phyloP scores from a whole-genome alignment of 2,797 vertebrate genomes.

The Vultur gryphus region DNA sequence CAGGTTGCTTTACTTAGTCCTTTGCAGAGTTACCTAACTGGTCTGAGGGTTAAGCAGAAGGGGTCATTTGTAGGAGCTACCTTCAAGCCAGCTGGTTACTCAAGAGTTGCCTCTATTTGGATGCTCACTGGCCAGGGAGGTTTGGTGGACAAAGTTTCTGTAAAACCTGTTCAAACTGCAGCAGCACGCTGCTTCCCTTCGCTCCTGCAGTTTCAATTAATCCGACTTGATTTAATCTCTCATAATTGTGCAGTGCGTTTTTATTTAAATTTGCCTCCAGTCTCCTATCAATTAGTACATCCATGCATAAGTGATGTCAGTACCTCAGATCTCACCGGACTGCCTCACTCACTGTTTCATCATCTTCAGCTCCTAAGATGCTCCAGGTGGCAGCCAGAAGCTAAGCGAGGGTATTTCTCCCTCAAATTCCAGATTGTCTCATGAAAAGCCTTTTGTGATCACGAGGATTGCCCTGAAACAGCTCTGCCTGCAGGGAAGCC shows the following conservation, averaged over 20 bases:
- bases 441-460: background rate
- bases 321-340: background rate
- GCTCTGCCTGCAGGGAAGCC: background rate
- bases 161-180: background rate
- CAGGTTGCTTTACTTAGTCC: background rate
- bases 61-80: background rate
- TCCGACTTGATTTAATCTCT: background rate
- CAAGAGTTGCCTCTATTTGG: background rate
- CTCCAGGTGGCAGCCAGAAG: background rate
- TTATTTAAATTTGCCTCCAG: conserved; percentile 13
- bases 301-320: background rate
- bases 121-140: background rate
- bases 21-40: background rate
- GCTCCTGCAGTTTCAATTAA: background rate
- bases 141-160: background rate
- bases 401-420: background rate
- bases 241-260: background rate
- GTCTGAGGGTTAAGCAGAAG: background rate
- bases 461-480: background rate
- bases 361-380: background rate
- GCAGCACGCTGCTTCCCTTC: background rate
- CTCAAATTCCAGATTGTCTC: background rate
- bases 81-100: background rate
- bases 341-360: background rate
- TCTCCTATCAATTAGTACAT: background rate